These are phyloP conservation scores for Echinops telfairi DNA, from an alignment of 2,113 vertebrate genomes.

Conservation along the genomic window DNA sequence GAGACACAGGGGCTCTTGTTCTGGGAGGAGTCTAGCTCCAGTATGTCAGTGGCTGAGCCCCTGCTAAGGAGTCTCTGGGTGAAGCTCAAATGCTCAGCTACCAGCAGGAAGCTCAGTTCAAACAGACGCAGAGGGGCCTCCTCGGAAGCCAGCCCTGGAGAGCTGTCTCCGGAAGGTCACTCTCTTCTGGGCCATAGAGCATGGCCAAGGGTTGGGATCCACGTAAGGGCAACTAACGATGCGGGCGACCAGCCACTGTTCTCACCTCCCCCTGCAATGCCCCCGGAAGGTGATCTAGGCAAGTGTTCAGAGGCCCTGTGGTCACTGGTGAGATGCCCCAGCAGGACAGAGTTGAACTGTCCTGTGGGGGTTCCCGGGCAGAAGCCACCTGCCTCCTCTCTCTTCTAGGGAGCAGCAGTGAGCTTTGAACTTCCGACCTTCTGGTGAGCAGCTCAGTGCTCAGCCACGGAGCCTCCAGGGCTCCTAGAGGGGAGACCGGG, in stretches of 20 bases:
- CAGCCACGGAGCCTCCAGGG: background rate
- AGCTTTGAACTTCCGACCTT: background rate
- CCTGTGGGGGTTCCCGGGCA: background rate
- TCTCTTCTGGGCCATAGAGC: background rate
- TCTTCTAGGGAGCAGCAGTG: background rate
- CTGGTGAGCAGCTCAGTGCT: background rate
- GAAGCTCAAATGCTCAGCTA: background rate
- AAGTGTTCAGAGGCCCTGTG: background rate
- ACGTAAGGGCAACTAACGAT: background rate
- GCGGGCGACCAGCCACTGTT: background rate
- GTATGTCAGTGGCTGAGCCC: rapidly evolving
- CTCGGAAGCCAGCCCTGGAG: background rate
- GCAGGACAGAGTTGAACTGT: background rate
- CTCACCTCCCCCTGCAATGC: background rate
- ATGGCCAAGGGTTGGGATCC: background rate
- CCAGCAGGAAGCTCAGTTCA: background rate
- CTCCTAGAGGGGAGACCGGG: background rate
- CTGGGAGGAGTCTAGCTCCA: background rate
- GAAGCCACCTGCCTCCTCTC: background rate
- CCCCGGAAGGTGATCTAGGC: background rate
- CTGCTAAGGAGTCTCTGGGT: background rate
- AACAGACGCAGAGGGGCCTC: background rate
- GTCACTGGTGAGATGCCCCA: too few relatives aligned
- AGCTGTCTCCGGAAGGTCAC: background rate
- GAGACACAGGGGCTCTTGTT: background rate